Base-by-base conservation (phyloP, 2,113 vertebrate genomes). In the Ammospiza nelsoni region DNA sequence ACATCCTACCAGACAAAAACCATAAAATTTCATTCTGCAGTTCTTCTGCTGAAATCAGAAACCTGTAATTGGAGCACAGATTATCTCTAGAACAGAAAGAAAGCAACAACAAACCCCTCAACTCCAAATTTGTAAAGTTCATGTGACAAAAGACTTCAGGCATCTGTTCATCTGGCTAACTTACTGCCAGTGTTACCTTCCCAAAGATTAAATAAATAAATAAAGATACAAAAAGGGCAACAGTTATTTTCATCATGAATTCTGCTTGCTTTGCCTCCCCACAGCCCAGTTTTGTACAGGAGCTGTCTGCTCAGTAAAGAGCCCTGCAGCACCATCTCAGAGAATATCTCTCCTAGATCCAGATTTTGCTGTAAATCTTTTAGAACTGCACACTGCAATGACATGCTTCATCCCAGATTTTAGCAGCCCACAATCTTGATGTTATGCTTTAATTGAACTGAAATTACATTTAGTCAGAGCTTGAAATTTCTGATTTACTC, bases 361-460 rank as follows among this genome's bases (percentile, higher is more conserved):
- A 59, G 68, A 12, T 74, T 91, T 89, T 66, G 48, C 63, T 81
- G 72, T 81, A 80, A 80, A 67, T 88, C 61, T 81, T 90, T 71
- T 24, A 57, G 65, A 90, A 33, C 6, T 35, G 29, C 48, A 57
- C 58, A 39, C 20, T 61, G 11, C 49, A 68, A 87, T 84, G 66
- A 79, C 69, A 95, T 90, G 76, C 94, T 92, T 90, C 88, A 76
- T 74, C 59, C 39, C 31, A 52, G 61, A 87, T 89, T 87, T 92
- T 51, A 85, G 76, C 83, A 95, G 76, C 49, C 46, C 74, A 57
- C 57, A 75, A 39, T 87, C 92, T 85, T 58, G 54, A 89, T 68
- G 76, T 63, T 78, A 85, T 62, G 88, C 81, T 93, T 94, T 95
- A 96, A 95, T 94, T 84, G 71, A 94, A 87, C 83, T 68, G 58